Evolutionary conservation across 2,113 vertebrate genomes (phyloP).

Genomic region (Scomber japonicus): DNA sequence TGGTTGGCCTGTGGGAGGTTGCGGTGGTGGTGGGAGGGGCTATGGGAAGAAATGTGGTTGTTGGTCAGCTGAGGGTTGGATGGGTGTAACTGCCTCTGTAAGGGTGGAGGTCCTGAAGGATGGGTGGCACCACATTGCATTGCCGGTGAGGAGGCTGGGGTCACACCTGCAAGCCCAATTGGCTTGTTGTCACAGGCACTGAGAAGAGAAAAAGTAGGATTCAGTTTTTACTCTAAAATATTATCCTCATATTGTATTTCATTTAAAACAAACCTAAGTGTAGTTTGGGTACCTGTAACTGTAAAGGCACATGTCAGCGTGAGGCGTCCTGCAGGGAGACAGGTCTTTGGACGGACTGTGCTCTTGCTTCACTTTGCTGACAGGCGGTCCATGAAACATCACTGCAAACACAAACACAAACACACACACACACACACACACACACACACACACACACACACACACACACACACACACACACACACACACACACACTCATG

Average conservation of each 20-base stretch:
- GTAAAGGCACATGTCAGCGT: conserved; percentile 95
- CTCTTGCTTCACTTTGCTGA: conserved; percentile 94
- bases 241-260: too few species aligned
- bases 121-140: conserved; percentile 78
- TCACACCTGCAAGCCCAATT: conserved; percentile 88
- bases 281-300: conserved; percentile 88
- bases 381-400: conserved; percentile 91
- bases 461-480: neutral
- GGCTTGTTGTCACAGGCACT: conserved; percentile 95
- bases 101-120: conserved; percentile 56
- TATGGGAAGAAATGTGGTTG: conserved; percentile 43
- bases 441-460: neutral
- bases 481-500: neutral
- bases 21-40: conserved; percentile 66
- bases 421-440: neutral
- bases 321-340: conserved; percentile 89
- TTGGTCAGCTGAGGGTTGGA: conserved; percentile 71
- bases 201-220: conserved; percentile 34
- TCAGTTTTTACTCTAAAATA: neutral
- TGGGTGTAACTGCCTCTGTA: conserved; percentile 75
- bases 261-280: too few species aligned
- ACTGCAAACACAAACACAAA: conserved; percentile 77
- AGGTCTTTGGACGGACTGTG: conserved; percentile 87
- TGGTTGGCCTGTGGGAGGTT: conserved; percentile 69
- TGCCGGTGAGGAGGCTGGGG: conserved; percentile 85